Evolutionary conservation across 2,888 invertebrate species (phyloP), one percentile per base, ranked within the genome.

Genomic region (Lottia scabra): DNA sequence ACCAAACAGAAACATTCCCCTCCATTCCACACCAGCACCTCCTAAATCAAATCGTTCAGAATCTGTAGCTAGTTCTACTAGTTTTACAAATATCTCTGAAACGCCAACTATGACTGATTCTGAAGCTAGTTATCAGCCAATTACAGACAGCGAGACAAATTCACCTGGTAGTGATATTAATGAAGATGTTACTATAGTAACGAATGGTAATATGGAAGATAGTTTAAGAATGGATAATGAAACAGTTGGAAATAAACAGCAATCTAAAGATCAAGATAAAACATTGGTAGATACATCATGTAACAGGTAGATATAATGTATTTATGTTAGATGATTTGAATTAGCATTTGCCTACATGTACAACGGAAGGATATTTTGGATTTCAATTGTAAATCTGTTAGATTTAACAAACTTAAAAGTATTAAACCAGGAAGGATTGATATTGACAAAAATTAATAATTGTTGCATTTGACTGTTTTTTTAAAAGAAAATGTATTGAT

Each of bases 11-110:
- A 45, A 19, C 45, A 43, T 44, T 66, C 44, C 45, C 45, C 13
- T 43, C 23, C 66, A 66, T 66, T 66, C 66, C 66, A 66, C 45
- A n/a, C 44, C 66, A n/a, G 1, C n/a, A n/a, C 15, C 66, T 12
- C 43, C 23, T 6, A 30, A 30, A 66, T 23, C 38, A 66, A n/a
- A 43, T 12, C 30, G 65, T 10, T 65, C 65, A 38, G 65, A 30
- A 65, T 65, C 65, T n/a, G 65, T 38, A 19, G 15, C 30, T 27
- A 56, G 56, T 13, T 56, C 56, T 4, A 56, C 23, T 12, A 56
- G 56, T 56, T 56, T 56, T 23, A 23, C 56, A 23, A 56, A 56
- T 56, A 56, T 56, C 19, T 56, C 56, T 19, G 56, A 56, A 23
- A 56, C 56, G 0, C 19, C 56, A 10, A 56, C 56, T 23, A 56